Percentiles rank a stretch among this genome's conserved stretches.
These are phyloP conservation scores for Mungos mungo DNA, from an alignment of 2,113 vertebrate species.

Conservation along the genomic window DNA sequence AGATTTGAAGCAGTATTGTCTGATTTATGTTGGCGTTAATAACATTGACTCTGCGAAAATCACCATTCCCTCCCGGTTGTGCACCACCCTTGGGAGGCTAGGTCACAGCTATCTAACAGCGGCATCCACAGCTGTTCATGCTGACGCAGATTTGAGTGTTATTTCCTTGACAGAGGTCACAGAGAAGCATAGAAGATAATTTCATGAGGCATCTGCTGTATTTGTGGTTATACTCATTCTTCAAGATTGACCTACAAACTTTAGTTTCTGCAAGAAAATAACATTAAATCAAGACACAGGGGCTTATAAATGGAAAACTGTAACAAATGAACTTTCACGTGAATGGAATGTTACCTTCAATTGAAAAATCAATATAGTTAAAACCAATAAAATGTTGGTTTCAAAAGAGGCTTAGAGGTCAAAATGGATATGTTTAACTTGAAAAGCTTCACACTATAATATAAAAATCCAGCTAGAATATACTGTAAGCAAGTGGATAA, in stretches of 20 bases:
- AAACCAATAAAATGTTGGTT: conserved; percentile 72
- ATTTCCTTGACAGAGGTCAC: conserved; percentile 85
- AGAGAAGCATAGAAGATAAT: conserved; percentile 85
- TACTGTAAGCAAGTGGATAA: background rate
- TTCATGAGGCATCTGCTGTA: conserved; percentile 86
- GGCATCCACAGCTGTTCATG: conserved; percentile 82
- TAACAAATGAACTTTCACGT: conserved; percentile 75
- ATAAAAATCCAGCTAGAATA: background rate
- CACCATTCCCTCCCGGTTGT: conserved; percentile 75
- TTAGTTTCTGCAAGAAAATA: conserved; percentile 76
- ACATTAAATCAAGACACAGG: conserved; percentile 71
- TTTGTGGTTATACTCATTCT: conserved; percentile 82
- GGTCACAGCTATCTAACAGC: conserved; percentile 83
- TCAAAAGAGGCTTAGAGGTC: conserved; percentile 67
- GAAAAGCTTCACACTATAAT: conserved; percentile 37
- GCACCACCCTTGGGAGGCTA: conserved; percentile 82
- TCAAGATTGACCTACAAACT: conserved; percentile 81
- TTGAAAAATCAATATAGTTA: conserved; percentile 77
- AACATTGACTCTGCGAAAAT: conserved; percentile 83
- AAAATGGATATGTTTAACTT: conserved; percentile 71
- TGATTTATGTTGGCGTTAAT: conserved; percentile 86
- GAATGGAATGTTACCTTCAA: conserved; percentile 64
- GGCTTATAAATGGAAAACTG: conserved; percentile 67
- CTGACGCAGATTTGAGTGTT: conserved; percentile 79
- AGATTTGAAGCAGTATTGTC: conserved; percentile 77